Base-by-base conservation (phyloP, 2,888 invertebrate species). In the Ceratothoa steindachneri region DNA sequence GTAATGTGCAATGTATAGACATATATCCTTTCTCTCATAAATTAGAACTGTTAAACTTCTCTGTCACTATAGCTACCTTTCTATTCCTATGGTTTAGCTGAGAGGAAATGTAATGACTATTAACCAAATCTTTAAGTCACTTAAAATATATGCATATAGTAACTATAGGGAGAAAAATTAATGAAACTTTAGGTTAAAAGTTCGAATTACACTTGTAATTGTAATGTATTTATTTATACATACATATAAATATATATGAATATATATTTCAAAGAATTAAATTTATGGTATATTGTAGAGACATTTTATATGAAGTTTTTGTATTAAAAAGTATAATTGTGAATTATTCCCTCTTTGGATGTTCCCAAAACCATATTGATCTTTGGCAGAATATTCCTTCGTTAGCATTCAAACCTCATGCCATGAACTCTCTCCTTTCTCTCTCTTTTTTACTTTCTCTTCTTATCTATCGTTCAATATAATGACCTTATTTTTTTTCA, bases 1-100 rank as follows among this genome's bases (percentile, higher is more conserved):
- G 24, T 24, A 24, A 60, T 60, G 60, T 60, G 60, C 60, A 60
- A 60, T 60, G 60, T 60, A 60, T 60, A 60, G 60, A 60, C 27
- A 60, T 60, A 60, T 24, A 15, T 60, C 12, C 24, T 24, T 24
- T 3, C 27, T 24, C 24, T 22, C 24, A 60, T 22, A 60, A 24
- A 60, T 60, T 2, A 60, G n/a, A 60, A 24, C 27, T 60, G 60
- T 60, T 60, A 22, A 60, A 60, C 60, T 7, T 60, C 3, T 24
- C 60, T 60, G 60, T 60, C 19, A 60, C 24, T 7, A 15, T 60
- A 60, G 60, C 19, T 15, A 7, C 19, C 24, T 22, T 24, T 60
- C 12, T 60, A 24, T 24, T 60, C 12, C n/a, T 41, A 24, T 60
- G 60, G 60, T 60, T 60, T 60, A 60, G 60, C 60, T 22, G 41